phyloP scores from a whole-genome alignment of 2,113 vertebrate species.

The Ceyx margarethae region DNA sequence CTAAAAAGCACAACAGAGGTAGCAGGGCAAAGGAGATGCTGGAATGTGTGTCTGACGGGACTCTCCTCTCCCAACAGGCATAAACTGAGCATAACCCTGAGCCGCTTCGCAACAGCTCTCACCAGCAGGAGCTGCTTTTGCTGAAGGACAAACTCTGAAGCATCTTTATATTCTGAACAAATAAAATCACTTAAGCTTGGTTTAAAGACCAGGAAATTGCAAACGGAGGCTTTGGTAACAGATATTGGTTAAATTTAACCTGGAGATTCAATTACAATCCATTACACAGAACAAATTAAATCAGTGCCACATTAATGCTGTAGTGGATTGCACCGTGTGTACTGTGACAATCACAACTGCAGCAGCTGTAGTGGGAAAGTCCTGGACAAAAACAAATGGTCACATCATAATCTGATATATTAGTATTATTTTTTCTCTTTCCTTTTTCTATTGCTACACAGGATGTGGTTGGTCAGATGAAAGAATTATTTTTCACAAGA shows the following conservation, averaged over 20 bases:
- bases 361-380: neutral
- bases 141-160: neutral
- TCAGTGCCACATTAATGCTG: neutral
- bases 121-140: neutral
- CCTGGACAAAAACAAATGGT: neutral
- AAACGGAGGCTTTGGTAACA: neutral
- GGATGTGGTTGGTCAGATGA: neutral
- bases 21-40: neutral
- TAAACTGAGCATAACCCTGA: neutral
- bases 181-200: neutral
- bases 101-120: neutral
- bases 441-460: neutral
- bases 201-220: neutral
- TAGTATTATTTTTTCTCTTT: neutral
- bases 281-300: constrained; percentile 31
- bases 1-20: neutral
- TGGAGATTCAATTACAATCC: constrained; percentile 9
- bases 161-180: neutral
- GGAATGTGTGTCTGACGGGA: neutral
- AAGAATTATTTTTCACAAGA: neutral
- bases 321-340: fast-evolving
- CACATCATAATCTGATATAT: neutral
- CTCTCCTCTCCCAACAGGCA: neutral
- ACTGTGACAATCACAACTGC: neutral
- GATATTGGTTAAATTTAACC: neutral